Evolutionary conservation across 2,113 vertebrate species (phyloP).

Genomic region (Dolichallabes microphthalmus): DNA sequence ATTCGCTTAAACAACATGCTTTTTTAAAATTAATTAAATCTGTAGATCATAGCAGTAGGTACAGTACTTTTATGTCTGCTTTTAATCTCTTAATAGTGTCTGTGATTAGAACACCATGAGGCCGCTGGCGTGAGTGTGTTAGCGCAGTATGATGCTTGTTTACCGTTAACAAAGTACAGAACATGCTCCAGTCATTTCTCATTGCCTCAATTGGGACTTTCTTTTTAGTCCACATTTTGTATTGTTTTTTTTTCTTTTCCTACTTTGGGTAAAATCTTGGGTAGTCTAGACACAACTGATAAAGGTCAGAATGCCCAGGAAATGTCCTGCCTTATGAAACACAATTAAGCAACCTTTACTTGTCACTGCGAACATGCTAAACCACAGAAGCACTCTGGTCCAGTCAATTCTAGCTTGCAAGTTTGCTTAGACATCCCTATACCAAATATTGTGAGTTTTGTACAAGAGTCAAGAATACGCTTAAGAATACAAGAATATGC

Average conservation of each 20-base stretch:
- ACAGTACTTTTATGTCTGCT: neutral
- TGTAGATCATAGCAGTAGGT: neutral
- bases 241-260: neutral
- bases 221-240: neutral
- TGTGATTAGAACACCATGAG: neutral
- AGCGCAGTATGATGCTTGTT: conserved; percentile 15
- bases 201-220: neutral
- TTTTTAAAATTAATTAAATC: conserved; percentile 4
- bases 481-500: no score
- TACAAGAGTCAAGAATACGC: no score
- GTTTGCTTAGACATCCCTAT: neutral
- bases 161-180: conserved; percentile 8
- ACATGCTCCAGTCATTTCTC: neutral
- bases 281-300: neutral
- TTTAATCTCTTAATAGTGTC: neutral
- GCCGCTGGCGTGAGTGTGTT: conserved; percentile 1
- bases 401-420: neutral
- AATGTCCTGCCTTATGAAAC: neutral
- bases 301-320: neutral
- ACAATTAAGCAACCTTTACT: neutral
- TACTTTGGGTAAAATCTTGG: neutral
- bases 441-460: neutral
- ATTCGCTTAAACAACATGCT: neutral
- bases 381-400: neutral
- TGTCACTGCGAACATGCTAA: neutral